Evolutionary conservation across 2,888 invertebrate species (phyloP), one percentile per base, ranked within the genome.

Genomic region (Trichopoda pennipes): DNA sequence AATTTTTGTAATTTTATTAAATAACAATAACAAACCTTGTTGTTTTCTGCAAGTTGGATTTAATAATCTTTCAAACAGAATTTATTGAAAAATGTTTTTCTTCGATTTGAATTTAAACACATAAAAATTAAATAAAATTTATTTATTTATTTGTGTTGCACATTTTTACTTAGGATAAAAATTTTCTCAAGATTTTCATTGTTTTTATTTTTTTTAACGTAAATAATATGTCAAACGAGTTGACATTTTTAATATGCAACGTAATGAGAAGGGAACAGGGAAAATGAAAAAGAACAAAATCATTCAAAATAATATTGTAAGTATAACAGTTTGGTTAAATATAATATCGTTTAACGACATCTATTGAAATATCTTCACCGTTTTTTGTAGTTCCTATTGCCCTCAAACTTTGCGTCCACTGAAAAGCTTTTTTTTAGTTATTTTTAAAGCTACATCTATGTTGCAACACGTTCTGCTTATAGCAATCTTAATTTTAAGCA

Each of bases 161-260:
- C 60, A 68, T 76, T 68, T 76, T 60, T 19, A 1, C 8, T 10
- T 1, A 2, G 3, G 10, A 8, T 3, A 10, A 47, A 66, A 68
- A 68, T 38, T 16, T 7, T 47, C 44, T 8, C 1, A 8, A 35
- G 35, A 35, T 17, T 51, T 75, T 44, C 6, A 23, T 47, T 35
- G 21, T 55, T 38, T 64, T 44, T 47, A 1, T 1, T 61, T 35
- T 60, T 63, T 19, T 75, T 38, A 16, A n/a, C 42, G 12, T 16
- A 19, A 56, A 49, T 56, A 74, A 64, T 14, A 75, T 76, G 76
- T 53, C 76, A 76, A 68, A 44, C n/a, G 0, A 14, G n/a, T 44
- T 76, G 76, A 68, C 76, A 23, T 68, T 60, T 60, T 0, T 4
- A 19, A 9, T n/a, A 35, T 0, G 8, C n/a, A 66, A 49, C 17